These are phyloP conservation scores for Tyto alba DNA, from an alignment of 2,113 vertebrate species.

Conservation along the genomic window DNA sequence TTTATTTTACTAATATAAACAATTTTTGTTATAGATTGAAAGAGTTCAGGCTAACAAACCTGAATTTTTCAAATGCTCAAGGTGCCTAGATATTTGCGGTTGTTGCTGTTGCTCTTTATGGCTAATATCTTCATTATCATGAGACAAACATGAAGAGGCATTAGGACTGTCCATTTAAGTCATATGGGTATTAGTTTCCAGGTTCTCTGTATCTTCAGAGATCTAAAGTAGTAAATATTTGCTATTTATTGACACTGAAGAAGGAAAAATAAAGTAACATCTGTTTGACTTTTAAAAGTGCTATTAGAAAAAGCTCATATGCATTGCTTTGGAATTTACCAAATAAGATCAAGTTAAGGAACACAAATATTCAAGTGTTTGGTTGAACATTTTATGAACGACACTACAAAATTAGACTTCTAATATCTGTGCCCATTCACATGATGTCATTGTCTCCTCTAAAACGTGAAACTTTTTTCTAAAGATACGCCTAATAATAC, in stretches of 20 bases:
- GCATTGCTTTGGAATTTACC: not conserved
- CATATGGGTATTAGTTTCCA: not conserved
- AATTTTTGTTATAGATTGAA: not conserved
- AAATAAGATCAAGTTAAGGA: not conserved
- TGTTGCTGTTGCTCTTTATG: not conserved
- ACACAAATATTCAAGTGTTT: not conserved
- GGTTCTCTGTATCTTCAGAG: not conserved
- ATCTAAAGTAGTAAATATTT: not conserved
- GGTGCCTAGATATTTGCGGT: not conserved
- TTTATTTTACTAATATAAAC: not conserved
- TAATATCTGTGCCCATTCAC: not conserved
- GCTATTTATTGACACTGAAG: not conserved
- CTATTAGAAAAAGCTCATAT: not conserved
- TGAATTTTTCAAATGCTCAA: not conserved
- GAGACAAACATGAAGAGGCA: not conserved
- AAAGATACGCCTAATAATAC: fast-evolving
- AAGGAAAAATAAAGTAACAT: not conserved
- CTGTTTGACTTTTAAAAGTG: not conserved
- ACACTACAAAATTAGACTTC: not conserved
- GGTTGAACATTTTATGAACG: not conserved
- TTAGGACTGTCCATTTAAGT: not conserved
- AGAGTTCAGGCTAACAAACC: not conserved
- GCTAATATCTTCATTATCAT: not conserved
- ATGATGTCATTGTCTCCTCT: not conserved
- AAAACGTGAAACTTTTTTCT: not conserved